Conservation (phyloP, 2,113 vertebrate genomes). For the Toxostoma redivivum region DNA sequence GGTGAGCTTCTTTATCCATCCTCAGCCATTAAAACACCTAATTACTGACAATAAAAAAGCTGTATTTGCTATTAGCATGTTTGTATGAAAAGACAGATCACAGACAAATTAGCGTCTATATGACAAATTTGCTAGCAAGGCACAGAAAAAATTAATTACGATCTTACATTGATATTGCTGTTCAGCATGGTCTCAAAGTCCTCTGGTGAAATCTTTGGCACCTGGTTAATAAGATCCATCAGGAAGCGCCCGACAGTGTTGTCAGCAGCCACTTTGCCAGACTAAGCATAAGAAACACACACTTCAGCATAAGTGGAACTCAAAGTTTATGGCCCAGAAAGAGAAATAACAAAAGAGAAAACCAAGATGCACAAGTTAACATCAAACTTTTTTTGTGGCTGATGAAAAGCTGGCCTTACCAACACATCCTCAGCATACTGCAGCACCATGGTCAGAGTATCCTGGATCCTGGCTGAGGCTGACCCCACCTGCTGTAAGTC, state of each 20-base stretch:
- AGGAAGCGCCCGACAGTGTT: slow-evolving; percentile 95
- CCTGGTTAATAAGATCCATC: slow-evolving; percentile 97
- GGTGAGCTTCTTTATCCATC: not conserved
- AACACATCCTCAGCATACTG: slow-evolving; percentile 95
- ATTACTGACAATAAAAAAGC: not conserved
- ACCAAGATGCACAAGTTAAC: not conserved
- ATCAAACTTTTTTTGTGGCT: not conserved
- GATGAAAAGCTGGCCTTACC: slow-evolving; percentile 71
- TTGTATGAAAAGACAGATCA: not conserved
- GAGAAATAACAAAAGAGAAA: not conserved
- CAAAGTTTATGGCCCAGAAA: not conserved
- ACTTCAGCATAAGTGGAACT: not conserved
- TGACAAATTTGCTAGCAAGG: not conserved
- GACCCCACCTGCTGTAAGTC: slow-evolving; percentile 91
- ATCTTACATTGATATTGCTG: slow-evolving; percentile 97
- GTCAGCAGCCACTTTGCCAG: slow-evolving; percentile 92
- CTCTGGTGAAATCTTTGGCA: slow-evolving; percentile 92
- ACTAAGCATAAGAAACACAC: slow-evolving; percentile 71
- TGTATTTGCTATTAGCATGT: not conserved
- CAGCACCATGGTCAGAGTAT: slow-evolving; percentile 89
- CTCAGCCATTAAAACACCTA: not conserved
- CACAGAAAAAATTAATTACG: not conserved
- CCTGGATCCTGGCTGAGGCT: slow-evolving; percentile 87
- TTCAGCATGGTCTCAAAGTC: slow-evolving; percentile 99
- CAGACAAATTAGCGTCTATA: not conserved